Evolutionary conservation across 2,888 invertebrate genomes (phyloP), one percentile per base, ranked within the genome.

Genomic region (Exocentrus adspersus): DNA sequence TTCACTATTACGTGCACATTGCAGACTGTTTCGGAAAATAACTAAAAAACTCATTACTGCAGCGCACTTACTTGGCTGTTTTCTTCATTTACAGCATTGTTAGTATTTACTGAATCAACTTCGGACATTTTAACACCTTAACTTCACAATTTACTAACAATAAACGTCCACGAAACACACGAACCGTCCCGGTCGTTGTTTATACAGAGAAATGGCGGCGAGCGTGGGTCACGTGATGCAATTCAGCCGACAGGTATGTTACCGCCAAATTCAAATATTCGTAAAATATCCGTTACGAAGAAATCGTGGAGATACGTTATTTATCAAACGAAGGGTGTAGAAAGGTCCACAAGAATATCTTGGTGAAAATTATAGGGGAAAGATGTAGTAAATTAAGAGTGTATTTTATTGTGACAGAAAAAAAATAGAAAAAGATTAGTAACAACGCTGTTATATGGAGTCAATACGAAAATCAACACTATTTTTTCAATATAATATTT

Each of bases 161-260:
- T 72, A 74, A 73, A 68, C 59, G 59, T 45, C 61, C 67, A 72
- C 67, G 60, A 73, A 69, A 69, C 71, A 70, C 75, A 75, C 74
- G 67, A 72, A 77, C 74, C 71, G 80, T 81, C 83, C 85, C 85
- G 85, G 85, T 83, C 83, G 84, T 82, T 86, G 86, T 86, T 86
- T 86, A 86, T 86, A 85, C 85, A 82, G 82, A 82, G 84, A 84
- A 86, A 86, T 86, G 86, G 86, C 86, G 85, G 85, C 84, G 83
- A 86, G 87, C 87, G 87, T 86, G 85, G 86, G 86, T 86, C 86
- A 86, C 85, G 86, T 86, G 84, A 84, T 70, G 61, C 60, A 57
- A 71, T 63, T 72, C 70, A 68, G 70, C 70, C 75, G 74, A 75
- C 75, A 75, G 72, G 77, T 78, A 74, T 74, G 75, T 37, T 74